phyloP scores from a whole-genome alignment of 1,140 invertebrate genomes.

The Leucophenga varia region DNA sequence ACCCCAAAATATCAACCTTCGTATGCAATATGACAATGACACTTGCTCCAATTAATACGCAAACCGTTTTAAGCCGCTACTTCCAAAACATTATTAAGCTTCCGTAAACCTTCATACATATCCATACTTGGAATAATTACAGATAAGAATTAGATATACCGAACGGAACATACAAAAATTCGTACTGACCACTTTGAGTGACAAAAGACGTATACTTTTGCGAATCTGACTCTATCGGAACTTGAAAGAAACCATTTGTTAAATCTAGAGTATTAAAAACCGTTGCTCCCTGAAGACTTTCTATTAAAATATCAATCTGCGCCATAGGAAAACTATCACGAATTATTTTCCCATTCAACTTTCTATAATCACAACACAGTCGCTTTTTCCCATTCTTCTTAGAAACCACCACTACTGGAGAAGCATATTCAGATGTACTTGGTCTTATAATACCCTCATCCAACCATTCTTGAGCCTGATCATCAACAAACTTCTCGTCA shows the following conservation, averaged over 20 bases:
- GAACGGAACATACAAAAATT: constrained; percentile 18
- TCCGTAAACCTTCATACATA: background rate
- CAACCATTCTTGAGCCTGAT: constrained; percentile 28
- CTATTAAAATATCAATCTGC: constrained; percentile 20
- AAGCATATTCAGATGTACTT: constrained; percentile 35
- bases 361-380: constrained; percentile 51
- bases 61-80: background rate
- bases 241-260: constrained; percentile 7
- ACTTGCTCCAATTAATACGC: background rate
- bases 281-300: constrained; percentile 6
- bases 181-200: constrained; percentile 1
- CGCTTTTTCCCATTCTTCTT: constrained; percentile 43
- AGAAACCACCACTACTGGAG: constrained; percentile 42
- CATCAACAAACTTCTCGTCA: constrained; percentile 21
- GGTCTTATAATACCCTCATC: constrained; percentile 27
- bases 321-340: constrained; percentile 39
- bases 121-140: background rate
- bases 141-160: constrained; percentile 41
- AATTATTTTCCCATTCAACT: constrained; percentile 47
- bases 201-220: constrained; percentile 10
- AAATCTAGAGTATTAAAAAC: constrained; percentile 8
- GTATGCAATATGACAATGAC: too few relatives aligned
- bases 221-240: background rate
- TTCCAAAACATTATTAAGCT: background rate
- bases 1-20: too few relatives aligned